A percentile compares a stretch with the other conserved stretches of the same genome.
Evolutionary conservation across 2,113 vertebrate species (phyloP).

Genomic region (Andinoacara biseriatus): DNA sequence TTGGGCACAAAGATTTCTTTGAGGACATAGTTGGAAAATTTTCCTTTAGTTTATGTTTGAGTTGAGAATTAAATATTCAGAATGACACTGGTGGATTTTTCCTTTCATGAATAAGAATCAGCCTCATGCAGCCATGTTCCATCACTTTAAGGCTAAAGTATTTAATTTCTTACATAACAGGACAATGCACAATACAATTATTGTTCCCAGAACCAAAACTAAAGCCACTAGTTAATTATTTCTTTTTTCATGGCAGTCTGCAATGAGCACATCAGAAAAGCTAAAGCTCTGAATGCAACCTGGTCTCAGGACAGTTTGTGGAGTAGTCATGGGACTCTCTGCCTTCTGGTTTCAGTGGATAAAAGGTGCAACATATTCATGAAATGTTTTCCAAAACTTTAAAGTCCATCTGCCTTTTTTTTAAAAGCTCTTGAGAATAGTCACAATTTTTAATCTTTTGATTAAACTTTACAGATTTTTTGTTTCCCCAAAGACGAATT

Average conservation of each 20-base stretch:
- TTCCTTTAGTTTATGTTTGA: neutral
- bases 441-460: no score
- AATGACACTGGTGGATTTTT: neutral
- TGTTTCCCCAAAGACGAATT: no score
- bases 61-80: slow-evolving; percentile 1
- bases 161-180: neutral
- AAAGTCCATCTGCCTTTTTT: no score
- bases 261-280: neutral
- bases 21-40: neutral
- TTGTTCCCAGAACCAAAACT: neutral
- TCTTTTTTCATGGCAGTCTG: neutral
- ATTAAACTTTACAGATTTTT: no score
- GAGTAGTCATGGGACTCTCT: no score
- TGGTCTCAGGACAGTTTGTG: no score
- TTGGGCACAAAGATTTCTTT: neutral
- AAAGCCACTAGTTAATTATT: neutral
- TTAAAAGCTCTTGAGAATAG: no score
- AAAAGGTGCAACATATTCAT: no score
- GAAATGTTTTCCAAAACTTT: no score
- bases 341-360: no score
- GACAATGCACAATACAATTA: neutral
- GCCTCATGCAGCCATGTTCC: neutral
- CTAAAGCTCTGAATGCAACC: no score
- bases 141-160: neutral
- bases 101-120: neutral